phyloP scores from a whole-genome alignment of 2,113 vertebrate species.

The Bungarus multicinctus region DNA sequence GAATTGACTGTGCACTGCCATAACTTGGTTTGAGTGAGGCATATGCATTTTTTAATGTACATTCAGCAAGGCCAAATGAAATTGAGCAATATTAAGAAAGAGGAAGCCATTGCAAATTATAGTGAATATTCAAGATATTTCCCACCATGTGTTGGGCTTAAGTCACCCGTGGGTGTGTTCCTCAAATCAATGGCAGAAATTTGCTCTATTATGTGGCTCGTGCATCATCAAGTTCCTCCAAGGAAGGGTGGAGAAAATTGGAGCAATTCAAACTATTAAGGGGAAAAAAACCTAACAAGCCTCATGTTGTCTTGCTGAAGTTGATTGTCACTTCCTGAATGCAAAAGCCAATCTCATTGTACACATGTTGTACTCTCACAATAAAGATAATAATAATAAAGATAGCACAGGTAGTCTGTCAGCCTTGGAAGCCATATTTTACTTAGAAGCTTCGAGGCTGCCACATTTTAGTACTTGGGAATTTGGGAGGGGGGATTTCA shows the following conservation, averaged over 20 bases:
- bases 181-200: conserved; percentile 30
- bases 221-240: conserved; percentile 31
- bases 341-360: not conserved
- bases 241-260: not conserved
- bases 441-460: no score
- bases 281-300: not conserved
- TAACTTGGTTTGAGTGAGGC: no score
- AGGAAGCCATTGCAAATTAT: not conserved
- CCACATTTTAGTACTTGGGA: no score
- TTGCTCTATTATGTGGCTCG: not conserved
- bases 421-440: no score
- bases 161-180: conserved; percentile 39
- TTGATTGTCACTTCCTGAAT: conserved; percentile 32
- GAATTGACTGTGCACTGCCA: not conserved
- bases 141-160: not conserved
- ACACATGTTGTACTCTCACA: no score
- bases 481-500: no score
- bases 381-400: not conserved
- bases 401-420: not conserved
- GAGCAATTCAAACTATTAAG: conserved; percentile 6
- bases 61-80: not conserved
- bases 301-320: conserved; percentile 18
- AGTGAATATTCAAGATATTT: not conserved
- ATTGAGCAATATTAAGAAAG: not conserved
- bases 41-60: not conserved